Conservation (phyloP, 2,888 invertebrate species). For the Mallateleia sp. region DNA sequence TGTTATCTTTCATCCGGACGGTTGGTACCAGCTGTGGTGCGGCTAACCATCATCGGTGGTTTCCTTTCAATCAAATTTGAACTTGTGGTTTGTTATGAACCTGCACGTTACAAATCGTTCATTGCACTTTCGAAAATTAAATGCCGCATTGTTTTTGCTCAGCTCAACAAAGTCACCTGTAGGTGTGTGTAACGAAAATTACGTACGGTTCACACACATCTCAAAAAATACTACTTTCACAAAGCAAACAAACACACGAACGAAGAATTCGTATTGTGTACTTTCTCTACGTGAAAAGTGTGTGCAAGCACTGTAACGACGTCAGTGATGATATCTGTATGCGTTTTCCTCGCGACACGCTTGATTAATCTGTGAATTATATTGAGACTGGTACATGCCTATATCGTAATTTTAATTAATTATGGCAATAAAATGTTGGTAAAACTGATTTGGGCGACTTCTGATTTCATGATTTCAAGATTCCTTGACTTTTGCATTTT, state of each 20-base stretch:
- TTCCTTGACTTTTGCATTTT: too few species aligned
- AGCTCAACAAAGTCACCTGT: slow-evolving; percentile 20
- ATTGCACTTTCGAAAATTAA: slow-evolving; percentile 37
- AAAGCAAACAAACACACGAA: slow-evolving; percentile 66
- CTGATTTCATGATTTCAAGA: not conserved
- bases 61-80: not conserved
- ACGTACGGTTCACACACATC: slow-evolving; percentile 26
- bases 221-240: slow-evolving; percentile 74
- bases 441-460: not conserved
- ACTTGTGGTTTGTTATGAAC: not conserved
- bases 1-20: slow-evolving; percentile 5
- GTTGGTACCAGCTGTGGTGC: not conserved
- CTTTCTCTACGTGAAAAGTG: slow-evolving; percentile 76
- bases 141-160: slow-evolving; percentile 33
- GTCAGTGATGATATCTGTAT: slow-evolving; percentile 66
- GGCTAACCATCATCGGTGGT: not conserved
- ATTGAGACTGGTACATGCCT: slow-evolving; percentile 6
- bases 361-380: slow-evolving; percentile 53
- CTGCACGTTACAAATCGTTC: not conserved
- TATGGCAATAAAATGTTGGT: not conserved
- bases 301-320: slow-evolving; percentile 72
- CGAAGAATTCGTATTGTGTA: slow-evolving; percentile 67
- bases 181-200: slow-evolving; percentile 35
- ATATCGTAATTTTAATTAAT: slow-evolving; percentile 50
- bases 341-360: slow-evolving; percentile 64